Percentiles rank a stretch among this genome's conserved stretches.
Evolutionary conservation across 2,888 invertebrate genomes (phyloP).

Genomic region (Scelioninae gen. 2): DNA sequence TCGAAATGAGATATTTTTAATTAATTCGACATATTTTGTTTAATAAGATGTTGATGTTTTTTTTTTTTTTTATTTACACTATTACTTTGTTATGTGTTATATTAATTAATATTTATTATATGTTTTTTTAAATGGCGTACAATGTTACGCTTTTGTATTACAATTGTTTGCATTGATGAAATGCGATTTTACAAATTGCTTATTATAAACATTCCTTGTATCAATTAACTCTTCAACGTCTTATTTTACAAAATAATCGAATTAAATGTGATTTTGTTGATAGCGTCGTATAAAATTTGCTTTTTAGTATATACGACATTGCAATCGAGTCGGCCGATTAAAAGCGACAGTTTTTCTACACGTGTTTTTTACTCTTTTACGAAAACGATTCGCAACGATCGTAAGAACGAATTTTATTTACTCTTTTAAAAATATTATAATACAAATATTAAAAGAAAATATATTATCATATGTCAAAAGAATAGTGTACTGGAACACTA

Average conservation of each 20-base stretch:
- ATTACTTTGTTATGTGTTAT: neutral
- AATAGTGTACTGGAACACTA: constrained; percentile 12
- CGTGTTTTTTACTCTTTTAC: constrained; percentile 63
- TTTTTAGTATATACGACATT: neutral
- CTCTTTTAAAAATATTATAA: constrained; percentile 30
- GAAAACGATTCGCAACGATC: constrained; percentile 25
- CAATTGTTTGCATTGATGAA: neutral
- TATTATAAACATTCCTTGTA: neutral
- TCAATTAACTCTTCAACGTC: neutral
- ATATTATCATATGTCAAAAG: constrained; percentile 49
- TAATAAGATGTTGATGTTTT: neutral
- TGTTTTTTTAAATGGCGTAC: too few species aligned
- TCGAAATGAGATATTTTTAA: neutral
- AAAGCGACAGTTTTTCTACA: constrained; percentile 63
- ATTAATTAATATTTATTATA: neutral
- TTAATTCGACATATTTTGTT: neutral
- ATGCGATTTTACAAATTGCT: too few species aligned
- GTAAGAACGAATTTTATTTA: constrained; percentile 26
- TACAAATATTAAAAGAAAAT: constrained; percentile 60
- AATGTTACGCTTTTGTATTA: neutral
- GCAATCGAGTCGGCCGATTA: constrained; percentile 10
- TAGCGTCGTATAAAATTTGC: neutral
- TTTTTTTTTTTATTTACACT: neutral
- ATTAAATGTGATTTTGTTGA: neutral
- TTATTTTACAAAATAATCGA: neutral